Base-by-base conservation (phyloP, 2,113 vertebrate species). In the Sciurus niger region DNA sequence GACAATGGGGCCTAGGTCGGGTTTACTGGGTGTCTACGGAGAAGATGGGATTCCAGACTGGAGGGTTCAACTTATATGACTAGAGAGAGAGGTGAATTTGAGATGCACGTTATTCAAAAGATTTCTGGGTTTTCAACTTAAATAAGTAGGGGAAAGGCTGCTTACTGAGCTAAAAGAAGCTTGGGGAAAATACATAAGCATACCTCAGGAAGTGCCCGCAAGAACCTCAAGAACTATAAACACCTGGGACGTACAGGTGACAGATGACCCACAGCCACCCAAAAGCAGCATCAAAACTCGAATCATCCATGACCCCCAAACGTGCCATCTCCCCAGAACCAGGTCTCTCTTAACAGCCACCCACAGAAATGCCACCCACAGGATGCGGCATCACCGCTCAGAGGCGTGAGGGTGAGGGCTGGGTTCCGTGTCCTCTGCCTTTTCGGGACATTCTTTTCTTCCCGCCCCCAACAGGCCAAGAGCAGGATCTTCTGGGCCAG, bases 41-140 rank as follows among this genome's bases (percentile, higher is more conserved):
- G 67, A 60, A 30, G 22, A 8, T 14, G 8, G 46, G 51, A 68
- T 46, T 24, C 32, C 34, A 74, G 76, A 65, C 25, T 4, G 6
- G 1, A 0, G 17, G 18, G 12, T 24, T 10, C 74, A 28, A 24
- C 34, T 22, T 2, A 8, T 2, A 8, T 1, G 4, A 55, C 20
- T 9, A 24, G 34, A 79, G 25, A 58, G 24, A 17, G 17, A 22
- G 10, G 18, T 3, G 4, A 2, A 63, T 43, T 34, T 6, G 16
- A 63, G 34, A 70, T 25, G 11, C 3, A 0, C 32, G 8, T 13
- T 53, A 12, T 13, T 77, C 40, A 32, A 6, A n/a, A 16, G 30
- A 30, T 37, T 16, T 55, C 30, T 25, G 9, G 12, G 34, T 53
- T 84, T 92, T n/a, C 28, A 25, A 51, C 72, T 80, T 53, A 72